These are phyloP conservation scores for Irena cyanogastra DNA, from an alignment of 2,113 vertebrate genomes.

Conservation along the genomic window DNA sequence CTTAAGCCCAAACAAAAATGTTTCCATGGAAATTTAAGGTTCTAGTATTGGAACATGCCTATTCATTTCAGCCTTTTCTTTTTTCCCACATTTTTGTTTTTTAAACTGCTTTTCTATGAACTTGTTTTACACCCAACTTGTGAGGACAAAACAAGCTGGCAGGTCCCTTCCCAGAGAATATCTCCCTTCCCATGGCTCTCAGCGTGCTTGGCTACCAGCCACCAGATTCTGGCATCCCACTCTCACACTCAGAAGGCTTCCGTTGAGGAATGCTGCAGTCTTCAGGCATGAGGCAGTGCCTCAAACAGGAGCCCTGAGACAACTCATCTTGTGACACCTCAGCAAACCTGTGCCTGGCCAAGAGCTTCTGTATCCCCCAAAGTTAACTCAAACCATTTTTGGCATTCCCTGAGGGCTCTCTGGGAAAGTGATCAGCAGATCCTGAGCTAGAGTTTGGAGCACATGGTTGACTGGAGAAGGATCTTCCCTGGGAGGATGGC, in stretches of 20 bases:
- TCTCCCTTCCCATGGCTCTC: not conserved
- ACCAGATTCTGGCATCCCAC: not conserved
- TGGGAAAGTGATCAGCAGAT: not conserved
- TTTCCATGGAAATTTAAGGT: not conserved
- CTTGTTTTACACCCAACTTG: not conserved
- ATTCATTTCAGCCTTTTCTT: not conserved
- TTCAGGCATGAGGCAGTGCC: conserved; percentile 35
- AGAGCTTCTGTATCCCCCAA: not conserved
- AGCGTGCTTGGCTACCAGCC: not conserved
- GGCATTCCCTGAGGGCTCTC: not conserved
- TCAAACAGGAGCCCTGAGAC: conserved; percentile 41
- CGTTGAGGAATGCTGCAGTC: not conserved
- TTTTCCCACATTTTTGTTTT: not conserved
- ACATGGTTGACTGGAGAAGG: not conserved
- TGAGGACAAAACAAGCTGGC: not conserved
- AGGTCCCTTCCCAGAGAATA: not conserved
- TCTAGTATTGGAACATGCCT: not conserved
- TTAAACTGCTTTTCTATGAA: not conserved
- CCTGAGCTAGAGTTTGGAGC: not conserved
- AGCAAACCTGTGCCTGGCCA: not conserved
- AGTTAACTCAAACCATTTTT: conserved; percentile 15
- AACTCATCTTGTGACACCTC: conserved; percentile 39
- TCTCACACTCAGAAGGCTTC: not conserved
- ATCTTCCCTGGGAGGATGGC: not conserved
- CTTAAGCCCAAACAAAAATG: not conserved